Conservation (phyloP, 1,140 invertebrate species). For the Plodia interpunctella region DNA sequence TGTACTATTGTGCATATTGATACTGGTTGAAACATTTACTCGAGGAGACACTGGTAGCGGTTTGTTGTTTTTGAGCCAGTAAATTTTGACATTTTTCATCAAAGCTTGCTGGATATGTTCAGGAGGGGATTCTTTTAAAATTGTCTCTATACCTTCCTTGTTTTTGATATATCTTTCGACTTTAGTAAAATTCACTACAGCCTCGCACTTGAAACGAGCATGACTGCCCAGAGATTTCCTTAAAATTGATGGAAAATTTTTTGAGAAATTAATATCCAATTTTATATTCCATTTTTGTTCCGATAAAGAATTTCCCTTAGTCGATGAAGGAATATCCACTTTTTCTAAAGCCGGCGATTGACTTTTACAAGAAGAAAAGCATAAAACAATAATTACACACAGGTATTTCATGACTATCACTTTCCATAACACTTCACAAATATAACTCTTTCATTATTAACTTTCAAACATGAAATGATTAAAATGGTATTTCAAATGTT, state of each 20-base stretch:
- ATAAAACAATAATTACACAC: slow-evolving; percentile 58
- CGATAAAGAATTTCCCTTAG: slow-evolving; percentile 49
- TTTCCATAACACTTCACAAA: slow-evolving; percentile 50
- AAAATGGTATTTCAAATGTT: too few relatives aligned
- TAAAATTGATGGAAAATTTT: slow-evolving; percentile 49
- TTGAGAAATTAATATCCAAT: slow-evolving; percentile 64
- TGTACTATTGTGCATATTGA: slow-evolving; percentile 58
- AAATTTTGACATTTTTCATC: slow-evolving; percentile 65
- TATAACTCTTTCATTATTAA: not conserved
- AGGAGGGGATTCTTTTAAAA: slow-evolving; percentile 52
- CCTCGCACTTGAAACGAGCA: slow-evolving; percentile 61
- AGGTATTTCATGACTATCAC: slow-evolving; percentile 61
- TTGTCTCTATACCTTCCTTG: slow-evolving; percentile 59
- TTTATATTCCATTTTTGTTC: slow-evolving; percentile 71
- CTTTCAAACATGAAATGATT: too few relatives aligned
- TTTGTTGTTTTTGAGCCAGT: slow-evolving; percentile 64
- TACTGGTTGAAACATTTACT: slow-evolving; percentile 47
- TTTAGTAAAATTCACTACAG: slow-evolving; percentile 65
- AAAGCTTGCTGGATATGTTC: slow-evolving; percentile 58
- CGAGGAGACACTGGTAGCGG: slow-evolving; percentile 34
- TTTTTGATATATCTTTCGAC: slow-evolving; percentile 62
- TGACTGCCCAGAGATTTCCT: slow-evolving; percentile 37
- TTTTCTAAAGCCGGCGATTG: slow-evolving; percentile 37
- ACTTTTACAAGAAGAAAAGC: slow-evolving; percentile 44
- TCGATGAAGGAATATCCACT: slow-evolving; percentile 40